Evolutionary conservation across 1,140 invertebrate genomes (phyloP).

Genomic region (Drosophila lowei): DNA sequence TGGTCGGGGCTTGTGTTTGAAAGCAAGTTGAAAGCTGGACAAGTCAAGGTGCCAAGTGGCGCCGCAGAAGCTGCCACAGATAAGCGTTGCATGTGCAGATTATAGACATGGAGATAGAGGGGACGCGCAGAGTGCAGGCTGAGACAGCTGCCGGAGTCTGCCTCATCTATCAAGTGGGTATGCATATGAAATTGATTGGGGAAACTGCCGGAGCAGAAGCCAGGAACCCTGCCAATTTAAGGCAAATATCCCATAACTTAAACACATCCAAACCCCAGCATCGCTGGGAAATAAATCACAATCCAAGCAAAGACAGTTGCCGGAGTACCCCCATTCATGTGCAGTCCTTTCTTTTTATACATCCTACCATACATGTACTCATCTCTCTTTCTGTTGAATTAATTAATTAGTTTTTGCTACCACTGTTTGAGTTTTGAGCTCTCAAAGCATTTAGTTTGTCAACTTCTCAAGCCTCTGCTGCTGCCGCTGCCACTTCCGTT

Average conservation of each 20-base stretch:
- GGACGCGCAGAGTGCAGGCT: constrained; percentile 28
- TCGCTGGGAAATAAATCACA: neutral
- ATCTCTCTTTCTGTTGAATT: no score
- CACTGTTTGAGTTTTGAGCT: no score
- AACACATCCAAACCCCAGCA: no score
- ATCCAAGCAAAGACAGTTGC: constrained; percentile 21
- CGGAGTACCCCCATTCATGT: no score
- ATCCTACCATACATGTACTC: no score
- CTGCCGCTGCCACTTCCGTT: no score
- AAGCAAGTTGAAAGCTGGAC: constrained; percentile 43
- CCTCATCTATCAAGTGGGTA: constrained; percentile 11
- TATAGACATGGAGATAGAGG: constrained; percentile 12
- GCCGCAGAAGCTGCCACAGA: constrained; percentile 17
- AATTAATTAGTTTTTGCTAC: no score
- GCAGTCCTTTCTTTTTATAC: no score
- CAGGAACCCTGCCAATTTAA: constrained; percentile 19
- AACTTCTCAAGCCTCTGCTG: no score
- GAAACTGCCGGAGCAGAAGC: constrained; percentile 11
- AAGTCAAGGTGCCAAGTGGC: constrained; percentile 37
- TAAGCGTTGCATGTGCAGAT: constrained; percentile 44
- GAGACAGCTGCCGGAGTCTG: constrained; percentile 27
- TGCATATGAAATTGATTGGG: constrained; percentile 44
- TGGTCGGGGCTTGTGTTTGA: constrained; percentile 20
- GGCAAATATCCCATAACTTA: constrained; percentile 3
- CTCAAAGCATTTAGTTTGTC: no score